Base-by-base conservation (phyloP, 2,113 vertebrate genomes). In the Platichthys flesus region DNA sequence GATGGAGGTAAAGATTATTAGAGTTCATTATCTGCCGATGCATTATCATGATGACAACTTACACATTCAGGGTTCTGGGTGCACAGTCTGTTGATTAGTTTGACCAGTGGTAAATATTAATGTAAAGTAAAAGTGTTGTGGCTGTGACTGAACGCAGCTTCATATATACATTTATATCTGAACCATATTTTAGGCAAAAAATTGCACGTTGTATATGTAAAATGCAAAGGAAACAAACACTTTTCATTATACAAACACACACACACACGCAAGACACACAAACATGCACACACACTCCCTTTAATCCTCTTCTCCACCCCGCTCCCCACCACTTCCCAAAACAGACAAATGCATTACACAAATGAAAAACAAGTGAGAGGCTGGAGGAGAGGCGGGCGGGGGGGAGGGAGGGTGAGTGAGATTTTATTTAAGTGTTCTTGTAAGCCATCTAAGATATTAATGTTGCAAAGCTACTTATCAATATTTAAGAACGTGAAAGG, bases 371-470 rank as follows among this genome's bases (percentile, higher is more conserved):
- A 95, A 95, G 94, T 85, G 85, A 78, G 71, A 85, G 84, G 78
- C 74, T 67, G 42, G 35, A 94, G 95, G 91, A 91, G 77, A 75
- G 92, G 90, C 92, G 88, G 88, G 63, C 94, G 90, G 65, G 87
- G 93, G 94, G 90, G 65, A 89, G 35, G 87, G 93, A 88, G 90
- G 73, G 95, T 91, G 93, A 67, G 74, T 73, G 87, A 95, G 94
- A 95, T 94, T 96, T 97, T 98, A 97, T 98, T 98, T 98, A 98
- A 98, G 97, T 99, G 97, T 99, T 99, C 97, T 99, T 98, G 97
- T 98, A 98, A 98, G 96, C 96, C 96, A 96, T 98, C 96, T 97
- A 97, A 97, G 97, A 98, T 97, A 99, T 99, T 98, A 98, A 98
- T 98, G 97, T 96, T 96, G 95, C 95, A 97, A 97, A 98, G 97